Conservation (phyloP, 2,888 invertebrate species). For the Heteromurus nitidus region DNA sequence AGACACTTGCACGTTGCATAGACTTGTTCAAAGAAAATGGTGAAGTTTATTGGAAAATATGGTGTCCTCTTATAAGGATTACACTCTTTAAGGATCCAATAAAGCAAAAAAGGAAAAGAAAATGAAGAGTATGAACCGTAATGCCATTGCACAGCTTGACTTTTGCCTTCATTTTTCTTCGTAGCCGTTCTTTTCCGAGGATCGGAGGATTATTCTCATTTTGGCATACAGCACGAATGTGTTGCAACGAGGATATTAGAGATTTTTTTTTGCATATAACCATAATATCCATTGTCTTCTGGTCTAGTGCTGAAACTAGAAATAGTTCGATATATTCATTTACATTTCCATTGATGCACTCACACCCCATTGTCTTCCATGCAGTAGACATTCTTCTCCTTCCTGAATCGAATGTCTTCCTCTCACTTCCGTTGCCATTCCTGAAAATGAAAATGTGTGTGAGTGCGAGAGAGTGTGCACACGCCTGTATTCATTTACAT, state of each 20-base stretch:
- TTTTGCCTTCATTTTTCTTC: neutral
- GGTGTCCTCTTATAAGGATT: neutral
- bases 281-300: neutral
- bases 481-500: neutral
- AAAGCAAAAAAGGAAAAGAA: neutral
- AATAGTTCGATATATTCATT: neutral
- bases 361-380: conserved; percentile 8
- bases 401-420: neutral
- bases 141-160: conserved; percentile 11
- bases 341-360: conserved; percentile 4
- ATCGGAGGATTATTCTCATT: conserved; percentile 2
- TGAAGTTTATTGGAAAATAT: conserved; percentile 10
- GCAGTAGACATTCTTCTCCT: no score
- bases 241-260: no score
- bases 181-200: neutral
- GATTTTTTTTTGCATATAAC: no score
- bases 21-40: neutral
- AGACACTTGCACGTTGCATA: neutral
- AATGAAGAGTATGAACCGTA: neutral
- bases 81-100: neutral
- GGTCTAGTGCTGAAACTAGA: no score
- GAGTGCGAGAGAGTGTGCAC: no score
- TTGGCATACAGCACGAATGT: conserved; percentile 1
- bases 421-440: neutral
- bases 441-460: no score